Percentiles rank a stretch among this genome's conserved stretches.
Conservation (phyloP, 2,113 vertebrate species). For the Limnothrissa miodon region DNA sequence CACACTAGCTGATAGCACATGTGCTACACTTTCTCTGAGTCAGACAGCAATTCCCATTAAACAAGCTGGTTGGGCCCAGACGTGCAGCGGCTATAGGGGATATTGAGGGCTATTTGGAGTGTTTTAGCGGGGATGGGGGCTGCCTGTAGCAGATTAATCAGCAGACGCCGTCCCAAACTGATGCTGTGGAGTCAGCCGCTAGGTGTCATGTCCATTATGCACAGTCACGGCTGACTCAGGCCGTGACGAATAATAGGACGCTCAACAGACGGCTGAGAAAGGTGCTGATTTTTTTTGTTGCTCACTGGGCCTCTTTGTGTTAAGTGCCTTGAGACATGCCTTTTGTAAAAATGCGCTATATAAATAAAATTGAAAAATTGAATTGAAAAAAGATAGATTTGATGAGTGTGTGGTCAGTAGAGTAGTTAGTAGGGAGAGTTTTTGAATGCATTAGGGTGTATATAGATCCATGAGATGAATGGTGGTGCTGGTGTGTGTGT, state of each 20-base stretch:
- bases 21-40: not conserved
- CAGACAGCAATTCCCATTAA: not conserved
- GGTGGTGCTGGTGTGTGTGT: not conserved
- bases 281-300: too few relatives aligned
- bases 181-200: not conserved
- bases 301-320: too few relatives aligned
- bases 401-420: too few relatives aligned
- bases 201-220: slow-evolving; percentile 8
- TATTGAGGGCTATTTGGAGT: not conserved
- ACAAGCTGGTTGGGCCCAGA: not conserved
- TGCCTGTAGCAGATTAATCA: not conserved
- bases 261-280: not conserved
- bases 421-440: too few relatives aligned
- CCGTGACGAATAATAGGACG: not conserved
- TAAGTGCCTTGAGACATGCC: too few relatives aligned
- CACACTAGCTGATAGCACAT: too few relatives aligned
- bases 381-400: too few relatives aligned
- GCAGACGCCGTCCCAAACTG: not conserved
- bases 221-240: not conserved
- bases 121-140: not conserved
- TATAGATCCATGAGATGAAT: too few relatives aligned
- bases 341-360: too few relatives aligned
- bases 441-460: too few relatives aligned
- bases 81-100: not conserved
- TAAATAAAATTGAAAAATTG: too few relatives aligned